Evolutionary conservation across 2,113 vertebrate species (phyloP).

Genomic region (Aphyosemion australe): DNA sequence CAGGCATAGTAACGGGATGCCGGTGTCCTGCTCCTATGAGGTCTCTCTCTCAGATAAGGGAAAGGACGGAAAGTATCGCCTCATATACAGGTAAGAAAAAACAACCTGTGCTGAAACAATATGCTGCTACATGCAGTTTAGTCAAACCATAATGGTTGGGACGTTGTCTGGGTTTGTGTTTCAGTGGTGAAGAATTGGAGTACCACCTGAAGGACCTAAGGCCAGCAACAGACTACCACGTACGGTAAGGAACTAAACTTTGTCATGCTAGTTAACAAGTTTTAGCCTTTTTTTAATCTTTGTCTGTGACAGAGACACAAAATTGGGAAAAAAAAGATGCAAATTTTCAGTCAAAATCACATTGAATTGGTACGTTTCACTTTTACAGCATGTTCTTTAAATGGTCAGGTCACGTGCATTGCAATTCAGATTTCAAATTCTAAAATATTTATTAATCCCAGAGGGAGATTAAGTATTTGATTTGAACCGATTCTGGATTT

Average conservation of each 20-base stretch:
- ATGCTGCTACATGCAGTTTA: not conserved
- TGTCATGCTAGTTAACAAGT: too few relatives aligned
- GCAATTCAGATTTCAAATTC: too few relatives aligned
- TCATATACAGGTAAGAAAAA: constrained; percentile 90
- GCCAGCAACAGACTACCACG: constrained; percentile 94
- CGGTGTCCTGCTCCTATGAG: constrained; percentile 91
- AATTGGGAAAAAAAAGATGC: too few relatives aligned
- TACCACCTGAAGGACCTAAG: constrained; percentile 93
- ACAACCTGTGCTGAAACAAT: fast-evolving
- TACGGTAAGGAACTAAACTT: constrained; percentile 81
- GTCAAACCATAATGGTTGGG: not conserved
- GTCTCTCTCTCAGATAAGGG: constrained; percentile 96
- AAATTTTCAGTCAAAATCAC: too few relatives aligned
- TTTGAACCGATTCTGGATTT: too few relatives aligned
- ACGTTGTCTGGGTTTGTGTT: constrained; percentile 51
- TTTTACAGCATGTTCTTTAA: too few relatives aligned
- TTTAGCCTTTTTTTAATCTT: too few relatives aligned
- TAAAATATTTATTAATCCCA: too few relatives aligned
- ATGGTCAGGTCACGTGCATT: too few relatives aligned
- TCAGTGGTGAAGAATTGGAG: constrained; percentile 94
- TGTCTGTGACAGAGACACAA: too few relatives aligned
- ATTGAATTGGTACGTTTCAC: too few relatives aligned
- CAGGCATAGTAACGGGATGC: constrained; percentile 86
- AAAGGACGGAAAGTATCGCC: constrained; percentile 92
- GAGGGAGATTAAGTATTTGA: too few relatives aligned